Percentiles rank a stretch among this genome's conserved stretches.
These are phyloP conservation scores for Emydoidea blandingii DNA, from an alignment of 2,797 vertebrate species.

Conservation along the genomic window DNA sequence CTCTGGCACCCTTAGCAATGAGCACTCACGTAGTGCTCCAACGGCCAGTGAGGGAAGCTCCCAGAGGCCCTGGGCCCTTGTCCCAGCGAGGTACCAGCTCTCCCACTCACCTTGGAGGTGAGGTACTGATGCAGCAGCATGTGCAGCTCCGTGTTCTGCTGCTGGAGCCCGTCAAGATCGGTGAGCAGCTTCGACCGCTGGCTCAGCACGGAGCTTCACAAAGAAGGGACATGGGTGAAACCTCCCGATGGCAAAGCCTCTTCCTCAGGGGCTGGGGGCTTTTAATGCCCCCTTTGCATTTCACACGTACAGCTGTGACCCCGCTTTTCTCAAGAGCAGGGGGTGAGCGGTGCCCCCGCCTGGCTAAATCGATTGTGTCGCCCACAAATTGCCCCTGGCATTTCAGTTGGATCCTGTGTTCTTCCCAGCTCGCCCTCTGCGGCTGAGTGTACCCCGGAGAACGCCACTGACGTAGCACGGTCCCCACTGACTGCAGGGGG, in stretches of 20 bases:
- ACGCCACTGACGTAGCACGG: too few species aligned
- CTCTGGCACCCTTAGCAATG: not conserved
- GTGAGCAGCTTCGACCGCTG: constrained; percentile 79
- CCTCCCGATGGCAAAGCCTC: not conserved
- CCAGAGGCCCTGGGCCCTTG: too few species aligned
- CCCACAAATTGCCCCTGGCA: not conserved
- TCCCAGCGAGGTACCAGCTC: too few species aligned
- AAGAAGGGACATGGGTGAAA: not conserved
- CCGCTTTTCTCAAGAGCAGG: too few species aligned
- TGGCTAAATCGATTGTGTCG: rapidly evolving
- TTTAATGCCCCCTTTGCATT: too few species aligned
- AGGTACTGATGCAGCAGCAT: constrained; percentile 83
- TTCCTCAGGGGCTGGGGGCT: too few species aligned
- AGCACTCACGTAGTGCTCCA: too few species aligned
- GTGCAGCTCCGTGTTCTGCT: constrained; percentile 85
- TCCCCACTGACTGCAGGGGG: too few species aligned
- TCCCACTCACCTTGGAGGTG: rapidly evolving
- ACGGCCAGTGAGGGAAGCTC: too few species aligned
- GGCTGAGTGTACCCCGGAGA: too few species aligned
- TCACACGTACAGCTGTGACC: not conserved
- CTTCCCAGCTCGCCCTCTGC: not conserved
- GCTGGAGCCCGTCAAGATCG: constrained; percentile 80
- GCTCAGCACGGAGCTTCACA: constrained; percentile 80
- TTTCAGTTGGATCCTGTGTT: not conserved
- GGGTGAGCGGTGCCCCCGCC: too few species aligned